Evolutionary conservation across 2,113 vertebrate species (phyloP).

Genomic region (Lagopus leucura): DNA sequence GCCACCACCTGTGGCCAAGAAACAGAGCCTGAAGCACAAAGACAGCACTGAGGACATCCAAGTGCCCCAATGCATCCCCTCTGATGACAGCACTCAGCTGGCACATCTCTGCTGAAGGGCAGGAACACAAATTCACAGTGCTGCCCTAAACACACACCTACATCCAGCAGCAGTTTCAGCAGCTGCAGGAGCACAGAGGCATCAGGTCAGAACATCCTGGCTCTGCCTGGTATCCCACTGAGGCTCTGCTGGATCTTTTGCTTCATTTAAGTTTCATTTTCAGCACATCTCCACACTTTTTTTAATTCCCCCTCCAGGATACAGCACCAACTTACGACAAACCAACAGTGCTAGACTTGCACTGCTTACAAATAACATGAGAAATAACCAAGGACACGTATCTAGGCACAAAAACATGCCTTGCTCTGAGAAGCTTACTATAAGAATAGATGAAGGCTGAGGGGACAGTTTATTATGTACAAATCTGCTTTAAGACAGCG

Average conservation of each 20-base stretch:
- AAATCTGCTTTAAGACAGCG: neutral
- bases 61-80: no score
- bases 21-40: neutral
- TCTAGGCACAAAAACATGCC: neutral
- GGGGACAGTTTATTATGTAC: neutral
- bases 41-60: rapidly evolving
- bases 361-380: neutral
- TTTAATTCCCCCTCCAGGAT: neutral
- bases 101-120: neutral
- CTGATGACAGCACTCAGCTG: rapidly evolving
- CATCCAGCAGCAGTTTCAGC: neutral
- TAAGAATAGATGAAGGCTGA: neutral
- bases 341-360: neutral
- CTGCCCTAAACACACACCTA: neutral
- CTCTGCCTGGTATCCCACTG: neutral
- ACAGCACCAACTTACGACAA: rapidly evolving
- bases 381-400: neutral
- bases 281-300: neutral
- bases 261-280: neutral
- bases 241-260: neutral
- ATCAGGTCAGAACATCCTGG: neutral
- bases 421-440: neutral
- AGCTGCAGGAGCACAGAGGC: neutral
- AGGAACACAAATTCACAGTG: rapidly evolving
- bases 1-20: neutral